These are phyloP conservation scores for Bos javanicus DNA, from an alignment of 2,113 vertebrate species.

Conservation along the genomic window DNA sequence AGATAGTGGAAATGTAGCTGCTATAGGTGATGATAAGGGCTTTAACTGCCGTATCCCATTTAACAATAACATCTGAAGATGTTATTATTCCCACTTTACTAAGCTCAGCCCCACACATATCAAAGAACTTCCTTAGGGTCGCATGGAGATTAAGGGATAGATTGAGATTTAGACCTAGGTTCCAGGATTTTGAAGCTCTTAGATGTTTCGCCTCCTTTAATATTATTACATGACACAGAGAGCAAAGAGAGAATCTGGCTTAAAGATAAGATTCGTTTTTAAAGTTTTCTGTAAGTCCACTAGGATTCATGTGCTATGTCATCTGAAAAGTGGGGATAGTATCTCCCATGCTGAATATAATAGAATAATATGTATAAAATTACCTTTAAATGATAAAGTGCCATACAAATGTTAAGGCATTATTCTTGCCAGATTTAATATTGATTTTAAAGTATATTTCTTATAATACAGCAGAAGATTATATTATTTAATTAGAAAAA, in stretches of 20 bases:
- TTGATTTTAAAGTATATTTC: slow-evolving; percentile 26
- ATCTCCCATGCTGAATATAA: neutral
- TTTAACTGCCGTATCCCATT: neutral
- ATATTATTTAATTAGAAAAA: slow-evolving; percentile 11
- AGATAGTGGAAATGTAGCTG: neutral
- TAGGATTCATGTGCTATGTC: neutral
- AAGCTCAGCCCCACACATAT: neutral
- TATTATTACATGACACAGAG: neutral
- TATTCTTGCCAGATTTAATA: neutral
- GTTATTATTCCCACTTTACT: neutral
- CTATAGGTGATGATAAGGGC: neutral
- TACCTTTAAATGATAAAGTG: neutral
- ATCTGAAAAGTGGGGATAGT: neutral
- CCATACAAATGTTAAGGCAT: neutral
- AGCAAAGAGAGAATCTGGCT: neutral
- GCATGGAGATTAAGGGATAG: neutral
- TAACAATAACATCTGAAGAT: neutral
- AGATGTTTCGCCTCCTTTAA: neutral
- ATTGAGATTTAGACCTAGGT: neutral
- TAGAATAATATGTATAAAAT: neutral
- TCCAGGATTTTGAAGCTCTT: neutral
- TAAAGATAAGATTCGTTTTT: neutral
- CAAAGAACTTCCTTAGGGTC: neutral
- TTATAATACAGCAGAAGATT: neutral
- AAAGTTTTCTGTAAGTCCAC: neutral